Base-by-base conservation (phyloP, 2,113 vertebrate species). In the Rhombomys opimus region DNA sequence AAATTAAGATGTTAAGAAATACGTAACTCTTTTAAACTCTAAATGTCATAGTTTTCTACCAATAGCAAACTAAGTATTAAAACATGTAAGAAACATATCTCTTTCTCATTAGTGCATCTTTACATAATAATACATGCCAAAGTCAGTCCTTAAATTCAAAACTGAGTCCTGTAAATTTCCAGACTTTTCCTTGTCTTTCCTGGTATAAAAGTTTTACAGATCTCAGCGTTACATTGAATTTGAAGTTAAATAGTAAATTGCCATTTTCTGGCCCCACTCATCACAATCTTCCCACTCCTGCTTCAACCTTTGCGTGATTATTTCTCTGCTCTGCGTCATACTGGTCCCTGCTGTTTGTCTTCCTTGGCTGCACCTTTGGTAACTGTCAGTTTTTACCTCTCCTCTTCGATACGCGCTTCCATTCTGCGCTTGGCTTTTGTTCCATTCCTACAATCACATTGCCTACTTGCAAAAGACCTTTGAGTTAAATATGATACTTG, bases 311-410 rank as follows among this genome's bases (percentile, higher is more conserved):
- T 32, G 50, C 25, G 30, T 91, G 88, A 88, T 92, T 75, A 78
- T 92, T 93, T 95, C 84, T 61, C 84, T 93, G 90, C 35, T 94
- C 96, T 94, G 11, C n/a, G 35, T 89, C 91, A 70, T 7, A 30
- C 73, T 41, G 25, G 4, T 18, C 91, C 87, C 94, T 87, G 12
- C 75, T 65, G 90, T 77, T 77, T 9, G 90, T 87, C 96, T 81
- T 27, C 82, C 72, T 9, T 0, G 75, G 15, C 35, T 92, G 85
- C n/a, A 92, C 4, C 54, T 70, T 35, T 97, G 82, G 94, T 22
- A 61, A 2, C 23, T n/a, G 18, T 80, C 50, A n/a, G 23, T 85
- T 95, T 96, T 89, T 41, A 25, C 59, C 10, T 91, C 25, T 92
- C 15, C 81, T 10, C 65, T 80, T 90, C 89, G 15, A 78, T 87